A percentile compares a stretch with the other conserved stretches of the same genome.
Evolutionary conservation across 2,113 vertebrate genomes (phyloP).

Genomic region (Cebidichthys violaceus): DNA sequence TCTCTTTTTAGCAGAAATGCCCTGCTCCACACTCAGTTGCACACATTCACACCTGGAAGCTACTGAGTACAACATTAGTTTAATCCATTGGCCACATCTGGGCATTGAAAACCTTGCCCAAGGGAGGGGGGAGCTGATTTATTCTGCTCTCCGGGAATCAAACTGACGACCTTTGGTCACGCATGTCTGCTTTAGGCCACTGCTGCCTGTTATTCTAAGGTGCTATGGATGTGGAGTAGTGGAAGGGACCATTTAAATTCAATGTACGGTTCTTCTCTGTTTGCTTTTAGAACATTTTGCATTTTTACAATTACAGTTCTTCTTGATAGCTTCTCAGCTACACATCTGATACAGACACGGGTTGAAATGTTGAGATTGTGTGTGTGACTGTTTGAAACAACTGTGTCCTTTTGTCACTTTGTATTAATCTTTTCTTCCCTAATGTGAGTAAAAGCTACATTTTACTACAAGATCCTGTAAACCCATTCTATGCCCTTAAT

Average conservation of each 20-base stretch:
- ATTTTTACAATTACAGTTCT: not conserved
- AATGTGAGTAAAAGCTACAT: not conserved
- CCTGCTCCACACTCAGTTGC: not conserved
- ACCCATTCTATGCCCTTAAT: not conserved
- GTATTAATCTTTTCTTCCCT: not conserved
- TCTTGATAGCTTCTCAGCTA: not conserved
- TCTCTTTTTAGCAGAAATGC: constrained; percentile 5
- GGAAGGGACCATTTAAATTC: not conserved
- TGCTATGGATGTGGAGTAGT: not conserved
- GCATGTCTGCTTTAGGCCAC: not conserved
- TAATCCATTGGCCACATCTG: not conserved
- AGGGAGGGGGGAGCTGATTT: constrained; percentile 3
- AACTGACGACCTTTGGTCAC: not conserved
- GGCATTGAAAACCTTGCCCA: constrained; percentile 14
- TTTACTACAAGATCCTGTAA: constrained; percentile 1
- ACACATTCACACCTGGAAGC: constrained; percentile 39
- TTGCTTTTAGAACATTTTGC: not conserved
- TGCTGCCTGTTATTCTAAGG: constrained; percentile 1
- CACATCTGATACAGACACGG: not conserved
- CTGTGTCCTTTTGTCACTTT: not conserved
- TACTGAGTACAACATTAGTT: constrained; percentile 14
- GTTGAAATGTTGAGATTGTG: not conserved
- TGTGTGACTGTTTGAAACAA: not conserved
- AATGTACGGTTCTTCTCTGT: not conserved
- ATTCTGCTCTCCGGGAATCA: not conserved